Base-by-base conservation (phyloP, 1,140 invertebrate genomes). In the Whitmania pigra region DNA sequence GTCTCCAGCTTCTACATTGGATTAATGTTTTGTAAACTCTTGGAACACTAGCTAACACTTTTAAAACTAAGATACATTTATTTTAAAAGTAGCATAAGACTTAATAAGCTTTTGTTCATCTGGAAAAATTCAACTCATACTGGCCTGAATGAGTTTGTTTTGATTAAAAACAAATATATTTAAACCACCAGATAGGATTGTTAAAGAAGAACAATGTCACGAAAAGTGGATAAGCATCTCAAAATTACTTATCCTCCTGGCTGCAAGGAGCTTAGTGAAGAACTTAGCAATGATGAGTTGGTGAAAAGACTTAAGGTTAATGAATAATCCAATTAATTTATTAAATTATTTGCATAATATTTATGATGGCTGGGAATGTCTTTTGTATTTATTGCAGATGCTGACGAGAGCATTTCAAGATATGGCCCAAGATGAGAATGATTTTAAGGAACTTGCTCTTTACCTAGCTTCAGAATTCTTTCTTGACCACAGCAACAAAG, bases 371-470 rank as follows among this genome's bases (percentile, higher is more conserved):
- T 55, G 74, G 60, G 75, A 72, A 43, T 70, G 67, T 53, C 63
- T 75, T 75, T 75, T 75, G 43, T 76, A 78, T 73, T 75, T 73
- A 40, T 75, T 76, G 3, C 78, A 91, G 90, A 89, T 91, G 49
- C 82, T 96, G 74, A 92, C 93, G 18, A 90, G 94, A 79, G 93
- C 92, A 0, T 87, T 97, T 72, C 94, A 97, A 86, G 92, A 93
- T 63, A 92, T 97, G 89, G 92, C 91, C 29, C 94, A 97, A 84
- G 91, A 93, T 85, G 92, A 93, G 82, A 91, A 92, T 79, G 90
- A 95, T 82, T 97, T 90, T 83, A 90, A 94, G 75, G 92, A 92
- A 1, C 83, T 98, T 75, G 92, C 94, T n/a, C 81, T 97, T 63
- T 91, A 95, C 83, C 85, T 97, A 69, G 93, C 92, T 0, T 90